A percentile compares a stretch with the other conserved stretches of the same genome.
phyloP scores from a whole-genome alignment of 1,140 invertebrate genomes.

The Drosophila navojoa region DNA sequence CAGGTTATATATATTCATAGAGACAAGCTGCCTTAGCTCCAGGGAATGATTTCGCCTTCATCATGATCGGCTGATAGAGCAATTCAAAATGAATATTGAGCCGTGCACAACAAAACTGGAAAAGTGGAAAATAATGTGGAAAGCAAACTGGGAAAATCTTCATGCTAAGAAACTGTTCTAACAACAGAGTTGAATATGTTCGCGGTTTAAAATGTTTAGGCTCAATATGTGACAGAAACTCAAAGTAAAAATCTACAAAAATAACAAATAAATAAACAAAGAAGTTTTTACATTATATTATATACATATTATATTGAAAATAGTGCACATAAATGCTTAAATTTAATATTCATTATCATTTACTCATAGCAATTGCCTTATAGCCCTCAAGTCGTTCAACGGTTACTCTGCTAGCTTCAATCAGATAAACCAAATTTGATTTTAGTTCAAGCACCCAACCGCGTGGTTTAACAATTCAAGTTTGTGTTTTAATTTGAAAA shows the following conservation, averaged over 20 bases:
- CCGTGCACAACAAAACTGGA: not conserved
- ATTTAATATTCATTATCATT: too few relatives aligned
- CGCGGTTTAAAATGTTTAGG: too few relatives aligned
- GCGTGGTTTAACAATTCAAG: not conserved
- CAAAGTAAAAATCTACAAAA: not conserved
- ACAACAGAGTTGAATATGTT: not conserved
- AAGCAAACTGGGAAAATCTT: not conserved
- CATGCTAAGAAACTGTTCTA: not conserved
- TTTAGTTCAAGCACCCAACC: not conserved
- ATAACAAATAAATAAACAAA: not conserved
- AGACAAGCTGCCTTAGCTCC: slow-evolving; percentile 7
- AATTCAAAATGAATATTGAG: slow-evolving; percentile 24
- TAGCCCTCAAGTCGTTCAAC: not conserved
- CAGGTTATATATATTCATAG: slow-evolving; percentile 47
- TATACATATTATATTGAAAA: too few relatives aligned
- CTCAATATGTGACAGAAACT: too few relatives aligned
- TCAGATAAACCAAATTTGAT: not conserved
- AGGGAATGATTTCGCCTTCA: slow-evolving; percentile 34
- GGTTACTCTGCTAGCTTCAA: too few relatives aligned
- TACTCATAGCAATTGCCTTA: not conserved
- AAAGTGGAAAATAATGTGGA: not conserved
- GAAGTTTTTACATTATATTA: too few relatives aligned
- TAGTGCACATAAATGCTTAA: too few relatives aligned
- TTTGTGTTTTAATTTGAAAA: slow-evolving; percentile 26
- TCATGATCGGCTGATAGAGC: slow-evolving; percentile 34